Base-by-base conservation (phyloP, 2,888 invertebrate genomes). In the Philaethria dido region DNA sequence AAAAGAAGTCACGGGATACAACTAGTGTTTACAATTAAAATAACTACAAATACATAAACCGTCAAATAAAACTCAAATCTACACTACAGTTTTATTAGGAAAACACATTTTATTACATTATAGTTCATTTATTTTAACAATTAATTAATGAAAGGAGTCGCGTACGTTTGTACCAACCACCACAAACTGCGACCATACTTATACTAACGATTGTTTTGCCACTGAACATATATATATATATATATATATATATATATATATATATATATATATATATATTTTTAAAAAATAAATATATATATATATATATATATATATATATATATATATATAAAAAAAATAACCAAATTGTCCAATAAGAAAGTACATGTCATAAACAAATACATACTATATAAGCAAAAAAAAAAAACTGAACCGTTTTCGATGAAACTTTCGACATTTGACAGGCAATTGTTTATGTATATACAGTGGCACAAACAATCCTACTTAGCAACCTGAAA, bases 61-160 rank as follows among this genome's bases (percentile, higher is more conserved):
- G 47, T 29, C 45, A 79, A 88, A 84, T 85, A 69, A 89, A 88
- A 89, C 78, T 33, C 83, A 78, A 77, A 72, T 80, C 42, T 86
- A 84, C 80, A 81, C 89, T 89, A 89, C 88, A 81, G 82, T 73
- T 80, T 90, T 89, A 91, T 90, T 89, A 91, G 84, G 87, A 89
- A 90, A 90, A 91, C 89, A 89, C 89, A 88, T 52, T 52, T 52
- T 16, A 52, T 86, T 90, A 87, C 89, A 87, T 87, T 84, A 86
- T 86, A 87, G 73, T 86, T 85, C 78, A 87, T 87, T 85, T 85
- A 87, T 85, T 83, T 78, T 87, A 89, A 90, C 87, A 89, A 89
- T 84, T 60, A 59, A 47, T 48, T 80, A 87, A 83, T 81, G 85
- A 80, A 85, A 81, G 11, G 13, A 83, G 78, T 82, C 83, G 83